Percentiles rank a stretch among this genome's conserved stretches.
Conservation (phyloP, 2,888 invertebrate genomes). For the Horisme vitalbata region DNA sequence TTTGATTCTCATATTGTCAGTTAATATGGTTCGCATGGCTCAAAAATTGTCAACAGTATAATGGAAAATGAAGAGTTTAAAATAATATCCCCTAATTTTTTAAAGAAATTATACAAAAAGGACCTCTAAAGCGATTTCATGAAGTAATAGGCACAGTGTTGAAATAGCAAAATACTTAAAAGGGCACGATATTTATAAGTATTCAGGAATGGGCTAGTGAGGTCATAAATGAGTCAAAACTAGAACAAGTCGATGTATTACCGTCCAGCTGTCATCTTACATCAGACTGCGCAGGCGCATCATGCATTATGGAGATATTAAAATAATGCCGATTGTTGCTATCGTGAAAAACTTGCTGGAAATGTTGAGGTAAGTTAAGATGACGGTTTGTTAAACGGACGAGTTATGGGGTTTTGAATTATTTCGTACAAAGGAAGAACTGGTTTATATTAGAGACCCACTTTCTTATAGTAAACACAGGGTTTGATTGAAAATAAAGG, state of each 20-base stretch:
- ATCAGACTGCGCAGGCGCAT: slow-evolving; percentile 13
- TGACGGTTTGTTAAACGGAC: slow-evolving; percentile 3
- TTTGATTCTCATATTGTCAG: neutral
- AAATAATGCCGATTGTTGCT: slow-evolving; percentile 17
- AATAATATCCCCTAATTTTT: no score
- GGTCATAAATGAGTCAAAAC: slow-evolving; percentile 20
- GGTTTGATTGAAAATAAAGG: no score
- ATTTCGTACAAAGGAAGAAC: no score
- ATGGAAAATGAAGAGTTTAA: no score
- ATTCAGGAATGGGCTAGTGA: neutral
- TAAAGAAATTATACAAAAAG: no score
- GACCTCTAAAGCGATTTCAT: no score
- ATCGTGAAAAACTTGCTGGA: slow-evolving; percentile 6
- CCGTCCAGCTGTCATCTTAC: slow-evolving; percentile 14
- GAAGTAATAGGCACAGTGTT: no score
- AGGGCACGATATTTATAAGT: slow-evolving; percentile 1
- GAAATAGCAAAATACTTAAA: no score
- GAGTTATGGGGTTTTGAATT: neutral
- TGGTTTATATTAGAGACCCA: no score
- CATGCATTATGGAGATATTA: slow-evolving; percentile 35
- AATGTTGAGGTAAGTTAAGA: slow-evolving; percentile 7
- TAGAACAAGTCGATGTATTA: slow-evolving; percentile 8
- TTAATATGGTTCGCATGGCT: no score
- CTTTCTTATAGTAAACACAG: no score
- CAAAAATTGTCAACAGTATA: no score